A percentile compares a stretch with the other conserved stretches of the same genome.
phyloP scores from a whole-genome alignment of 2,888 invertebrate genomes.

The Apocheima hispidaria region DNA sequence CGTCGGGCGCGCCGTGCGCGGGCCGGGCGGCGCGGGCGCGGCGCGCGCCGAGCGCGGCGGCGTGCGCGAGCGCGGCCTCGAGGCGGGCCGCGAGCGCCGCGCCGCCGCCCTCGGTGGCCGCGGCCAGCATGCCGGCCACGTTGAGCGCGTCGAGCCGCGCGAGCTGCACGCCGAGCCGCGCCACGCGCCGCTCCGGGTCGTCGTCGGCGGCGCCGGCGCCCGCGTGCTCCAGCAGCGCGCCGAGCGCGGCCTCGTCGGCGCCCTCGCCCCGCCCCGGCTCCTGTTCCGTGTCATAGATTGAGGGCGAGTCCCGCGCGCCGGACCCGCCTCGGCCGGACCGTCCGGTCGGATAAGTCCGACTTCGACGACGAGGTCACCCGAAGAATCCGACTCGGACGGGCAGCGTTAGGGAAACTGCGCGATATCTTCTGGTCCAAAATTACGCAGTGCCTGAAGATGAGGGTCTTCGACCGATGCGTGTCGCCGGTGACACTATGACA shows the following conservation, averaged over 20 bases:
- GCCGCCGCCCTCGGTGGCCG: slow-evolving; percentile 80
- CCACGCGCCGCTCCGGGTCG: slow-evolving; percentile 91
- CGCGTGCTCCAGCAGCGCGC: slow-evolving; percentile 90
- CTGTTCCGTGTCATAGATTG: background rate
- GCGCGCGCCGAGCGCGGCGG: slow-evolving; percentile 74
- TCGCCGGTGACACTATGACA: too few species aligned
- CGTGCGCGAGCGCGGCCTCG: slow-evolving; percentile 86
- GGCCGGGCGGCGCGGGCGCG: slow-evolving; percentile 85
- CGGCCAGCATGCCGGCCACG: slow-evolving; percentile 61
- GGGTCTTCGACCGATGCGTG: too few species aligned
- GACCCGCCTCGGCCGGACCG: too few species aligned
- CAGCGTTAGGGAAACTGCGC: too few species aligned
- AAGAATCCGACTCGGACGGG: too few species aligned
- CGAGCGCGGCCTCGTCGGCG: slow-evolving; percentile 90
- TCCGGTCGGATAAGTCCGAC: too few species aligned
- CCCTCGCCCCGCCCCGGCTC: slow-evolving; percentile 53
- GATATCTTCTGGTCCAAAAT: too few species aligned
- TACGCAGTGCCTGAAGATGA: too few species aligned
- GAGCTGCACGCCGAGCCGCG: slow-evolving; percentile 87
- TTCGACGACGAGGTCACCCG: too few species aligned
- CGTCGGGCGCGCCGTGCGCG: slow-evolving; percentile 82
- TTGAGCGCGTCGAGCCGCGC: slow-evolving; percentile 90
- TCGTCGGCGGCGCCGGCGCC: slow-evolving; percentile 94
- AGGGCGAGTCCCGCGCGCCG: too few species aligned
- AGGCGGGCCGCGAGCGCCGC: slow-evolving; percentile 81